Conservation (phyloP, 2,888 invertebrate species). For the Callosobruchus maculatus region DNA sequence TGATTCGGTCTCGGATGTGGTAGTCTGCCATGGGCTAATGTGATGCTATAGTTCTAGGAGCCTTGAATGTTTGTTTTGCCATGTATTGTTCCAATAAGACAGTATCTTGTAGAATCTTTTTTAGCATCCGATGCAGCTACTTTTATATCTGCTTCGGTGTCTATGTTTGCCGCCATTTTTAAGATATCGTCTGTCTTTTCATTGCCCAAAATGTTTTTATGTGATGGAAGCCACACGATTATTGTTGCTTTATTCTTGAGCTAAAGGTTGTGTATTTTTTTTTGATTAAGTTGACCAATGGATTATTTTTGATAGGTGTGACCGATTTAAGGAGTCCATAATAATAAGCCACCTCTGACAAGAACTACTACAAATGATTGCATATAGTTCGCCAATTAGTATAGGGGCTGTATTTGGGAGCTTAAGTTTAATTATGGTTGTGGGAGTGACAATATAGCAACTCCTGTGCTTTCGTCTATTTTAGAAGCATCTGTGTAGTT, state of each 20-base stretch:
- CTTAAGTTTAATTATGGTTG: background rate
- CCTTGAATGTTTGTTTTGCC: background rate
- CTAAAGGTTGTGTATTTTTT: background rate
- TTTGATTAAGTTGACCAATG: background rate
- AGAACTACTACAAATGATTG: background rate
- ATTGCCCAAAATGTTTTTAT: background rate
- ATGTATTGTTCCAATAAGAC: background rate
- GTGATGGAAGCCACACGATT: background rate
- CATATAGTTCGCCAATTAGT: background rate
- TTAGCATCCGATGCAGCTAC: background rate
- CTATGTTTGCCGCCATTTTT: background rate
- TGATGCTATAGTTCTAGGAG: background rate
- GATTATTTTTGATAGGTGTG: background rate
- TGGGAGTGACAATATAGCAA: background rate
- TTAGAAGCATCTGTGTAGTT: too few relatives aligned
- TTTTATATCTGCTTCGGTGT: background rate
- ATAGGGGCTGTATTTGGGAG: background rate
- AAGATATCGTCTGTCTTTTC: background rate
- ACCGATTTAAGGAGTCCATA: background rate
- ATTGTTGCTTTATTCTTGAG: background rate
- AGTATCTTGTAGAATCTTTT: background rate
- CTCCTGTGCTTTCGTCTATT: background rate
- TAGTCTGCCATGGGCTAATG: background rate
- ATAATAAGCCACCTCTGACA: background rate
- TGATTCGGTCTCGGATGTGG: too few relatives aligned